Evolutionary conservation across 2,113 vertebrate genomes (phyloP).

Genomic region (Toxotes jaculatrix): DNA sequence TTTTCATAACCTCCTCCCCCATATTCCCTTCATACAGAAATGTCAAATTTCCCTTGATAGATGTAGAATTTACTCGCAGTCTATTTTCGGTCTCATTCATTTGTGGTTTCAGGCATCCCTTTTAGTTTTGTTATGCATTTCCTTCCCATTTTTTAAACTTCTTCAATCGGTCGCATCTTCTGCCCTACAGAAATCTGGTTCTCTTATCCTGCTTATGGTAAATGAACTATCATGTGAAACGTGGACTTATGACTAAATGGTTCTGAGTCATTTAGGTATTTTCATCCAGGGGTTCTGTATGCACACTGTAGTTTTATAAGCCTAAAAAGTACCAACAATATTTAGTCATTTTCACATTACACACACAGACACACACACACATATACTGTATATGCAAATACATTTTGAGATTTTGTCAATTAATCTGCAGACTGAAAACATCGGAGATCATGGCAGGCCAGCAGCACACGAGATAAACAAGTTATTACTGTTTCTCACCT

Average conservation of each 20-base stretch:
- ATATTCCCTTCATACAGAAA: constrained; percentile 18
- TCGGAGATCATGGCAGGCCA: neutral
- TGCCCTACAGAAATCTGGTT: neutral
- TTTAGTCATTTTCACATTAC: neutral
- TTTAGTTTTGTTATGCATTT: constrained; percentile 64
- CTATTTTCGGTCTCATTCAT: constrained; percentile 32
- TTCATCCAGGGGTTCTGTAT: neutral
- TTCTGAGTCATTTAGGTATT: neutral
- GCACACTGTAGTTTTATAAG: neutral
- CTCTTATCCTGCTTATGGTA: constrained; percentile 16
- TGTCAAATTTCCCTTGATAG: constrained; percentile 50
- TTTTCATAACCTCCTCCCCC: constrained; percentile 39
- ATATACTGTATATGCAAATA: too few relatives aligned
- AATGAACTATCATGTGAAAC: constrained; percentile 8
- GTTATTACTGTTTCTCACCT: neutral
- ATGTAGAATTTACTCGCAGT: neutral
- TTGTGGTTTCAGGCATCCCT: constrained; percentile 46
- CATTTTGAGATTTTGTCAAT: too few relatives aligned
- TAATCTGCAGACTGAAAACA: too few relatives aligned
- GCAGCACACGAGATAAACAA: neutral
- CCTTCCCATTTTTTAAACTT: constrained; percentile 27
- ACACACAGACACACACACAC: too few relatives aligned
- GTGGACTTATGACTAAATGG: neutral
- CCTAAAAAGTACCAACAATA: neutral
- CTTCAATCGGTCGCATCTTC: neutral